These are phyloP conservation scores for Silurus asotus DNA, from an alignment of 2,113 vertebrate species.

Conservation along the genomic window DNA sequence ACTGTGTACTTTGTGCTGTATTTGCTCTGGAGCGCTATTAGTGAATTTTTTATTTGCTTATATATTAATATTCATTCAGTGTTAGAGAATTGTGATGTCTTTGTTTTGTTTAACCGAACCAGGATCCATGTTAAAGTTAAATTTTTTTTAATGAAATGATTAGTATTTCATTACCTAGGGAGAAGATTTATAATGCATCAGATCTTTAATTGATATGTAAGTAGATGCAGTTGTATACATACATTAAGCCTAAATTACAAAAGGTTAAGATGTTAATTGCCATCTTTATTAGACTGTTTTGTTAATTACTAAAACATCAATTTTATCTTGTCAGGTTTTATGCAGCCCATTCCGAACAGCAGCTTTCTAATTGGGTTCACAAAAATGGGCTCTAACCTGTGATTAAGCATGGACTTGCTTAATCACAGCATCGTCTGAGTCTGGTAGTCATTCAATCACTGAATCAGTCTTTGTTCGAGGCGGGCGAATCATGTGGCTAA, in stretches of 20 bases:
- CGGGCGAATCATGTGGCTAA: conserved; percentile 44
- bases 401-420: conserved; percentile 47
- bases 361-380: conserved; percentile 43
- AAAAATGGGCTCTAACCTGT: conserved; percentile 42
- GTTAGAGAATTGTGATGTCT: neutral
- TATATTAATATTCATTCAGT: neutral
- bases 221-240: conserved; percentile 43
- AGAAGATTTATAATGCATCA: conserved; percentile 61
- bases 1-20: neutral
- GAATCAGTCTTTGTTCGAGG: conserved; percentile 5
- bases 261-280: conserved; percentile 10
- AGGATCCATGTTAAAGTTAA: conserved; percentile 9
- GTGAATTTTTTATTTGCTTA: neutral
- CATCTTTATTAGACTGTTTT: conserved; percentile 25
- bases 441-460: conserved; percentile 29
- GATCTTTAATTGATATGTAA: conserved; percentile 50
- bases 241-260: conserved; percentile 48
- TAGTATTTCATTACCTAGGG: conserved; percentile 59
- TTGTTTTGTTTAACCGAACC: conserved; percentile 16
- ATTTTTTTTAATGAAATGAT: neutral
- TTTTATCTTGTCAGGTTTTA: conserved; percentile 31
- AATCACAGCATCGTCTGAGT: conserved; percentile 41
- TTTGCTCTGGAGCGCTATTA: neutral
- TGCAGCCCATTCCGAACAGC: conserved; percentile 1
- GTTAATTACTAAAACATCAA: conserved; percentile 33